phyloP scores from a whole-genome alignment of 1,140 invertebrate species.

The Littorina saxatilis region DNA sequence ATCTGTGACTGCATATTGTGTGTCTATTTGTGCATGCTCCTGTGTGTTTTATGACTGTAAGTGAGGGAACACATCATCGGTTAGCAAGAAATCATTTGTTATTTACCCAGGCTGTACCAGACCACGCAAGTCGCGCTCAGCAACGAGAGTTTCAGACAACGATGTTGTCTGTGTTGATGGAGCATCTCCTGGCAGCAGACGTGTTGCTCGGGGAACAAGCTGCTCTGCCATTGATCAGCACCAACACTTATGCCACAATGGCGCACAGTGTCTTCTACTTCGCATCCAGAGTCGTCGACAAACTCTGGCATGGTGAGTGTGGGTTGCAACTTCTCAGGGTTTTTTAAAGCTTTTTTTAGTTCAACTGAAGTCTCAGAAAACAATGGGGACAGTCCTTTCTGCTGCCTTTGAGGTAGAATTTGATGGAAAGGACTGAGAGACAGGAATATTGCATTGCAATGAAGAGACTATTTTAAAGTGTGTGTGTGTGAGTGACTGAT shows the following conservation, averaged over 20 bases:
- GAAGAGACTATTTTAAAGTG: too few relatives aligned
- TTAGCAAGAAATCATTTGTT: too few relatives aligned
- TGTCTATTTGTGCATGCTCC: too few relatives aligned
- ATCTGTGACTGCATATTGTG: too few relatives aligned
- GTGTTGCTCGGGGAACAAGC: slow-evolving; percentile 89
- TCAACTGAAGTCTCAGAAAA: too few relatives aligned
- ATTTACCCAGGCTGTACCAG: slow-evolving; percentile 76
- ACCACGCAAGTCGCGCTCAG: slow-evolving; percentile 86
- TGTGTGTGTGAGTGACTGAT: too few relatives aligned
- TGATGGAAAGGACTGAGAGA: not conserved
- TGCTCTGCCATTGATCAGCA: slow-evolving; percentile 79
- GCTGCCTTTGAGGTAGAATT: not conserved
- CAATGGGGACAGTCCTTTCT: too few relatives aligned
- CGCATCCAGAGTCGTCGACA: slow-evolving; percentile 94
- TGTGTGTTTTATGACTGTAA: too few relatives aligned
- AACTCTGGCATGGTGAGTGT: slow-evolving; percentile 92
- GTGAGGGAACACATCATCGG: too few relatives aligned
- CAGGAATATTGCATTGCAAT: too few relatives aligned
- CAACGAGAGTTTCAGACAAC: slow-evolving; percentile 95
- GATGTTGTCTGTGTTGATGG: slow-evolving; percentile 93
- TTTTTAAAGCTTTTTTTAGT: not conserved
- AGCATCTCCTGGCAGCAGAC: slow-evolving; percentile 94
- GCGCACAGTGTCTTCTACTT: slow-evolving; percentile 92
- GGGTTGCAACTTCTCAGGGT: not conserved
- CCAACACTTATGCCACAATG: slow-evolving; percentile 70